Conservation (phyloP, 1,140 invertebrate genomes). For the Solen grandis region DNA sequence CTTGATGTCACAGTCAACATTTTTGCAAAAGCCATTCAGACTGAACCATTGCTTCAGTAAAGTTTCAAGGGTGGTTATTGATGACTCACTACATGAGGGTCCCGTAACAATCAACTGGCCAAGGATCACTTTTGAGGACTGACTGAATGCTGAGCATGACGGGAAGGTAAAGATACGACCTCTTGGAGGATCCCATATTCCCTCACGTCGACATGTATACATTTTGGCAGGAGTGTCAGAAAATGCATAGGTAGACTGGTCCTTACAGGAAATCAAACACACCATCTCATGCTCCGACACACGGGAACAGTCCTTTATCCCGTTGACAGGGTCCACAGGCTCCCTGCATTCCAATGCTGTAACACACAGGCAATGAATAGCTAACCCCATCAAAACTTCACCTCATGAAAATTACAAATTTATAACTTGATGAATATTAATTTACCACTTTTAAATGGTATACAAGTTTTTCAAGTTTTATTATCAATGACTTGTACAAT, state of each 20-base stretch:
- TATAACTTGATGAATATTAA: no score
- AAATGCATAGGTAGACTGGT: slow-evolving; percentile 13
- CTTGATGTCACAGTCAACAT: slow-evolving; percentile 3
- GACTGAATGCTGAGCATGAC: slow-evolving; percentile 3
- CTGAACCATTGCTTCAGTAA: neutral
- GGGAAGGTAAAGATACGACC: slow-evolving; percentile 41
- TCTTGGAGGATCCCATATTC: slow-evolving; percentile 54
- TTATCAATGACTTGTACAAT: no score
- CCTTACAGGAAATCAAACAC: slow-evolving; percentile 20
- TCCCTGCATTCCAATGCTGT: slow-evolving; percentile 15
- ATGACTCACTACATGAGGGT: slow-evolving; percentile 5
- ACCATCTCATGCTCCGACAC: slow-evolving; percentile 16
- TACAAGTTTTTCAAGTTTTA: no score
- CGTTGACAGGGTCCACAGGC: slow-evolving; percentile 19
- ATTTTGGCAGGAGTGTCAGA: neutral
- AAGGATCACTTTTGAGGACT: neutral
- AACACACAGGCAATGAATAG: no score
- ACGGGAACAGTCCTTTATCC: slow-evolving; percentile 9
- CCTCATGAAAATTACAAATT: no score
- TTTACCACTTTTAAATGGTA: no score
- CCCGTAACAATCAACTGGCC: slow-evolving; percentile 13
- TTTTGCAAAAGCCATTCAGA: slow-evolving; percentile 19
- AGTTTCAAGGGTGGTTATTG: neutral
- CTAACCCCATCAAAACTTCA: no score
- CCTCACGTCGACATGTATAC: slow-evolving; percentile 32